These are phyloP conservation scores for Amphipyra tragopoginis DNA, from an alignment of 2,888 invertebrate genomes.

Conservation along the genomic window DNA sequence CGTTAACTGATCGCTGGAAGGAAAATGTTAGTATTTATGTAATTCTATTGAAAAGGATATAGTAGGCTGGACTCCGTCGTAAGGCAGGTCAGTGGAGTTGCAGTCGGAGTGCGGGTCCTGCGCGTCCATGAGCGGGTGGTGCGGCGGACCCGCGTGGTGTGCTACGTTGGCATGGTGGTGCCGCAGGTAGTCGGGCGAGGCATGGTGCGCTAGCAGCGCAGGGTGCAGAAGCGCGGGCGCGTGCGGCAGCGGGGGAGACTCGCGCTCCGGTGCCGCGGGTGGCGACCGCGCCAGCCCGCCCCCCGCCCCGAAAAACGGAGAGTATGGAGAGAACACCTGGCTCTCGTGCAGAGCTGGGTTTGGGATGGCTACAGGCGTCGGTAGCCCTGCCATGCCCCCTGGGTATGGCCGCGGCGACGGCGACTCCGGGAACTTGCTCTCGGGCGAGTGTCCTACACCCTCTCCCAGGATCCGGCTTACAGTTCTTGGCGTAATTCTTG, in stretches of 20 bases:
- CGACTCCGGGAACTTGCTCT: slow-evolving; percentile 90
- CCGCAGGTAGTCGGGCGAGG: slow-evolving; percentile 94
- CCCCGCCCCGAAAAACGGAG: slow-evolving; percentile 95
- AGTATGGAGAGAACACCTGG: slow-evolving; percentile 97
- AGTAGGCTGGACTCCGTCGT: slow-evolving; percentile 98
- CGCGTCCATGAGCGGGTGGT: slow-evolving; percentile 95
- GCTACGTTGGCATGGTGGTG: slow-evolving; percentile 93
- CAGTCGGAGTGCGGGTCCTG: slow-evolving; percentile 97
- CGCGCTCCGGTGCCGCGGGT: slow-evolving; percentile 92
- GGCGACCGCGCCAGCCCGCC: slow-evolving; percentile 88
- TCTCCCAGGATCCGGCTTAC: slow-evolving; percentile 96
- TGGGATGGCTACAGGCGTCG: slow-evolving; percentile 98
- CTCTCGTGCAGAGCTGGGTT: slow-evolving; percentile 98
- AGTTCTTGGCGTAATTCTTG: slow-evolving; percentile 96
- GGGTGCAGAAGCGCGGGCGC: slow-evolving; percentile 96
- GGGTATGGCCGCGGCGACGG: slow-evolving; percentile 94
- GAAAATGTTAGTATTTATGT: slow-evolving; percentile 20
- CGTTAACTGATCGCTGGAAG: slow-evolving; percentile 48
- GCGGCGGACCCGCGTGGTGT: slow-evolving; percentile 94
- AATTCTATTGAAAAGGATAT: slow-evolving; percentile 94
- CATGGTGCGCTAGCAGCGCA: slow-evolving; percentile 95
- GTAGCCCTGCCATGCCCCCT: slow-evolving; percentile 95
- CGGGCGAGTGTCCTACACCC: slow-evolving; percentile 93
- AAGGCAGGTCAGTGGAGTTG: slow-evolving; percentile 97
- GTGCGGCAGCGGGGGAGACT: slow-evolving; percentile 96